Evolutionary conservation across 2,888 invertebrate species (phyloP).

Genomic region (Ophion ventricosus): DNA sequence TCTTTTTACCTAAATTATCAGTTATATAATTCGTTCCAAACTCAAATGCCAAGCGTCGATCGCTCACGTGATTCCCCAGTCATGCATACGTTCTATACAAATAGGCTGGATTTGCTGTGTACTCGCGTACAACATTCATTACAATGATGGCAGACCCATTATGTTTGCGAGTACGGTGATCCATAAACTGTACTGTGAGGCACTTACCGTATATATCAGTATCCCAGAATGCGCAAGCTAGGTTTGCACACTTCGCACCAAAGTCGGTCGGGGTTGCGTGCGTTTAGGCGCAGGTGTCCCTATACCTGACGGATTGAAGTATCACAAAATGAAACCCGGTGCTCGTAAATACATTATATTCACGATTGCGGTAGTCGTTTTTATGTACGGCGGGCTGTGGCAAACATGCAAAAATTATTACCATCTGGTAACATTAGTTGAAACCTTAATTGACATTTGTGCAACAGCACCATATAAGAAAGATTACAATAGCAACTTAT

Average conservation of each 20-base stretch:
- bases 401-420: neutral
- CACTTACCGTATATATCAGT: conserved; percentile 2
- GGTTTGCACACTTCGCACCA: conserved; percentile 44
- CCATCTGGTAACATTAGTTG: neutral
- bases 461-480: neutral
- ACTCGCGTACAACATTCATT: neutral
- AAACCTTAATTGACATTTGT: neutral
- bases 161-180: conserved; percentile 19
- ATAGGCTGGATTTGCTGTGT: neutral
- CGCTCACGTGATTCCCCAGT: conserved; percentile 14
- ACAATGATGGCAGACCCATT: conserved; percentile 22
- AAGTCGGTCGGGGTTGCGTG: conserved; percentile 68
- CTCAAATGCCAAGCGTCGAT: conserved; percentile 6
- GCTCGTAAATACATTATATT: conserved; percentile 5
- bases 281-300: conserved; percentile 63
- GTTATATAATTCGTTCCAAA: neutral
- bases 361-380: neutral
- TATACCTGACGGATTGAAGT: conserved; percentile 39
- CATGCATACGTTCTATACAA: neutral
- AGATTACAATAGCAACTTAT: neutral
- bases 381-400: neutral
- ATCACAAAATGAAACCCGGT: conserved; percentile 4
- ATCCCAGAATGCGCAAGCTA: conserved; percentile 17
- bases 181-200: neutral
- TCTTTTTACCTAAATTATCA: neutral